Evolutionary conservation across 2,888 invertebrate genomes (phyloP).

Genomic region (Elysia crispata): DNA sequence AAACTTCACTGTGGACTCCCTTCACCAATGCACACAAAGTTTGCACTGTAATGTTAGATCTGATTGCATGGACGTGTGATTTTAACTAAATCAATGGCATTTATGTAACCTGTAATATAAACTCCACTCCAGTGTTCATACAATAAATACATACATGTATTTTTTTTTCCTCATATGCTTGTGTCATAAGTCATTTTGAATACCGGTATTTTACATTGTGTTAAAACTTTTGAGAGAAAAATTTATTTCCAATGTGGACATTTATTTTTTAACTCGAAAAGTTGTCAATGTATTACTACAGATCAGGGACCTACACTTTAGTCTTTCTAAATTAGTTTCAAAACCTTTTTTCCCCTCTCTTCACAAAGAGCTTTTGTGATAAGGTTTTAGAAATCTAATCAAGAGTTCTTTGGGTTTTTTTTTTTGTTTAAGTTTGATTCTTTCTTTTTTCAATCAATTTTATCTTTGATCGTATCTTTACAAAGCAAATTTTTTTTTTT

Average conservation of each 20-base stretch:
- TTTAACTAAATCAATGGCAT: slow-evolving; percentile 40
- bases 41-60: slow-evolving; percentile 34
- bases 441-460: neutral
- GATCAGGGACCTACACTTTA: too few species aligned
- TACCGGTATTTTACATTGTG: too few species aligned
- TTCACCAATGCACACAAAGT: slow-evolving; percentile 6
- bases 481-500: neutral
- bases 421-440: neutral
- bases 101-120: slow-evolving; percentile 23
- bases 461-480: neutral
- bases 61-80: slow-evolving; percentile 33
- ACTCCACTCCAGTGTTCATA: slow-evolving; percentile 44
- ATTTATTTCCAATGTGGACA: too few species aligned
- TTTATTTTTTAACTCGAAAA: too few species aligned
- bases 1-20: neutral
- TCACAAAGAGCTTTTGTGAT: too few species aligned
- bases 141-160: neutral
- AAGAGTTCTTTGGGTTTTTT: neutral
- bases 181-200: too few species aligned
- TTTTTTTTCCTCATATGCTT: too few species aligned
- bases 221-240: too few species aligned
- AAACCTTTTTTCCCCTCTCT: too few species aligned
- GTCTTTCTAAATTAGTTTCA: too few species aligned
- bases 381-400: neutral
- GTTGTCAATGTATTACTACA: too few species aligned